Percentiles rank a stretch among this genome's conserved stretches.
Conservation (phyloP, 2,797 vertebrate genomes). For the Enteromius trimaculatus region DNA sequence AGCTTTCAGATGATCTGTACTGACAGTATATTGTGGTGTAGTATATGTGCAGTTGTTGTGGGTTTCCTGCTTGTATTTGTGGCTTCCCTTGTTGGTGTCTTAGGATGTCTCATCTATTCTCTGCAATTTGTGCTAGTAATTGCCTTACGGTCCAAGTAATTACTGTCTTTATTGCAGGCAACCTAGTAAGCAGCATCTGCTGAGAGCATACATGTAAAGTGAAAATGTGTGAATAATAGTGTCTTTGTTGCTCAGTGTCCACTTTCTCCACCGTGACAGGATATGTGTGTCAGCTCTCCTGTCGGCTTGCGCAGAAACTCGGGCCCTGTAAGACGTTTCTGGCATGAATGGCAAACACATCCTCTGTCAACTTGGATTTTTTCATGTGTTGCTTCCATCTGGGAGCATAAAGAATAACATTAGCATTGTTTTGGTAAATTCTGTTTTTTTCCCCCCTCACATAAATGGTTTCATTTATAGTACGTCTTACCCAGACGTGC, state of each 20-base stretch:
- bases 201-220: background rate
- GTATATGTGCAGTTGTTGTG: background rate
- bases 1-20: background rate
- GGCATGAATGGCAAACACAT: constrained; percentile 68
- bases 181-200: constrained; percentile 6
- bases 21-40: background rate
- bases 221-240: constrained; percentile 22
- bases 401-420: constrained; percentile 40
- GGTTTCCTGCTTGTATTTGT: background rate
- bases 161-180: constrained; percentile 25
- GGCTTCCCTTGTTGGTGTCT: constrained; percentile 5
- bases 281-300: constrained; percentile 71
- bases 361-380: constrained; percentile 66
- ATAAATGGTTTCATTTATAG: background rate
- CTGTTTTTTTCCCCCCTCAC: background rate
- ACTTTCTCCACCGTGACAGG: constrained; percentile 63
- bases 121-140: constrained; percentile 26
- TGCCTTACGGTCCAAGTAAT: constrained; percentile 15
- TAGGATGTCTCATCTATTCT: background rate
- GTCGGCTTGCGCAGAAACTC: constrained; percentile 64
- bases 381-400: constrained; percentile 69
- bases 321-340: constrained; percentile 61
- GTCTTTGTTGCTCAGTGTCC: constrained; percentile 26
- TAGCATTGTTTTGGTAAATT: background rate
- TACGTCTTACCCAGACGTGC: constrained; percentile 67